Conservation (phyloP, 1,140 invertebrate species). For the Trachymyrmex cornetzi region DNA sequence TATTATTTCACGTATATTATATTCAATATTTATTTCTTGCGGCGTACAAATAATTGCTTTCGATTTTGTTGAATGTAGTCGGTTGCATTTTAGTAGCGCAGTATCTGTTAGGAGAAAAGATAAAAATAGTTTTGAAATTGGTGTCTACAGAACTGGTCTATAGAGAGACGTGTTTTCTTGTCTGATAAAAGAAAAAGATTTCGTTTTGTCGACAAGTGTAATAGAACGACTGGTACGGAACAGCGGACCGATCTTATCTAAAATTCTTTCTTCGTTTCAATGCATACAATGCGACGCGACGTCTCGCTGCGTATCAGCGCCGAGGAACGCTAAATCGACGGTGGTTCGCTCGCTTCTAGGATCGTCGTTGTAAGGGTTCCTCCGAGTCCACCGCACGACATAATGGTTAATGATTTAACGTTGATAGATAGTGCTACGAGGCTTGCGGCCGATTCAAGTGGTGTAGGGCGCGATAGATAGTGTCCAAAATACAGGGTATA, state of each 20-base stretch:
- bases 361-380: slow-evolving; percentile 39
- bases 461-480: slow-evolving; percentile 35
- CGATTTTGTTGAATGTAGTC: neutral
- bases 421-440: slow-evolving; percentile 40
- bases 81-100: neutral
- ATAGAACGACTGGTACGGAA: slow-evolving; percentile 39
- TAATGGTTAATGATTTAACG: slow-evolving; percentile 74
- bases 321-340: slow-evolving; percentile 44
- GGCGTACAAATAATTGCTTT: neutral
- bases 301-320: slow-evolving; percentile 54
- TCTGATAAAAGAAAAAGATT: slow-evolving; percentile 52
- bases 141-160: neutral
- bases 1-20: neutral
- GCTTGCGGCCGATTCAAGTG: slow-evolving; percentile 63
- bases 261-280: slow-evolving; percentile 36
- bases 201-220: slow-evolving; percentile 47
- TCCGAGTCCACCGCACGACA: slow-evolving; percentile 40
- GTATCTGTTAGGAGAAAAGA: neutral
- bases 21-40: neutral
- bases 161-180: slow-evolving; percentile 18
- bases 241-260: slow-evolving; percentile 66
- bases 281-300: slow-evolving; percentile 40
- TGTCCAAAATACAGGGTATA: slow-evolving; percentile 26
- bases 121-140: slow-evolving; percentile 10
- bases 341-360: slow-evolving; percentile 20